These are phyloP conservation scores for Parotocinclus haroldoi DNA, from an alignment of 2,797 vertebrate species.

Conservation along the genomic window DNA sequence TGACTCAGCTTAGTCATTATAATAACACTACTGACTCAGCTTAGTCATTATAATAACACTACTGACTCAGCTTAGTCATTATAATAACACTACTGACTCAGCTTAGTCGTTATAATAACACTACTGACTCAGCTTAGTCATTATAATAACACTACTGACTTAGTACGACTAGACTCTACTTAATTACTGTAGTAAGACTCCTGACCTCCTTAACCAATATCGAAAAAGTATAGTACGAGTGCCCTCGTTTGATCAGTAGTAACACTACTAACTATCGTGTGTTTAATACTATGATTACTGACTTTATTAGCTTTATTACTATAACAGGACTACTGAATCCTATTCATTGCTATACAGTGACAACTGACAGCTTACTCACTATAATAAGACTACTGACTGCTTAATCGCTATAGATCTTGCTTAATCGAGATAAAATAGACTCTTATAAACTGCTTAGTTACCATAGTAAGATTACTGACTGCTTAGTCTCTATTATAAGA, in stretches of 20 bases:
- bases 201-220: neutral
- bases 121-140: too few relatives aligned
- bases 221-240: too few relatives aligned
- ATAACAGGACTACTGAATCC: neutral
- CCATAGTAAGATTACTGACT: neutral
- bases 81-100: neutral
- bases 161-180: too few relatives aligned
- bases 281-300: too few relatives aligned
- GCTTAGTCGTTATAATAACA: neutral
- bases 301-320: neutral
- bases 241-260: too few relatives aligned
- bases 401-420: neutral
- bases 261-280: too few relatives aligned
- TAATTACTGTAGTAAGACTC: neutral
- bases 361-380: neutral
- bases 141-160: neutral
- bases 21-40: too few relatives aligned
- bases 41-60: too few relatives aligned
- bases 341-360: too few relatives aligned
- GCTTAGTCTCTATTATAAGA: neutral
- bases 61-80: too few relatives aligned
- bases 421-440: too few relatives aligned
- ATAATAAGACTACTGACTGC: neutral
- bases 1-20: too few relatives aligned
- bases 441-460: neutral